Evolutionary conservation across 2,888 invertebrate species (phyloP), one percentile per base, ranked within the genome.

Genomic region (Isotomurus palustris): DNA sequence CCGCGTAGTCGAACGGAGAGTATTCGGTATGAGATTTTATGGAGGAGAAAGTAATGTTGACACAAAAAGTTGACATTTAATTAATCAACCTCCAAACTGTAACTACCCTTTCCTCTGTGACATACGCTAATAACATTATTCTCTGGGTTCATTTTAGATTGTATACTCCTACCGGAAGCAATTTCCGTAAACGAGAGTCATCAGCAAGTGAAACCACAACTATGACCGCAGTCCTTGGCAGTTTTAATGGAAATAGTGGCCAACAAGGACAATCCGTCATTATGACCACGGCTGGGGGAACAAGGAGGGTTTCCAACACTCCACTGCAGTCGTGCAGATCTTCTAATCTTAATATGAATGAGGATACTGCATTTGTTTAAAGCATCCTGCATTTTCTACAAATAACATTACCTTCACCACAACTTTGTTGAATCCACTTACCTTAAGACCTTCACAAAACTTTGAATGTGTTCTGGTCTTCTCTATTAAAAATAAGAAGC

Each of bases 121-220:
- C 8, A 32, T 32, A 14, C 14, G 8, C 32, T 14, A 10, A 32
- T 8, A 32, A 14, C 14, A 8, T 32, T 14, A n/a, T n/a, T n/a
- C n/a, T n/a, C n/a, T n/a, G n/a, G n/a, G n/a, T n/a, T n/a, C n/a
- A n/a, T 73, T 84, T 82, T 80, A 84, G 83, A 74, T 86, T 87
- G 72, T 58, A 58, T 43, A 58, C 58, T 2, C 53, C 56, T 29
- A 53, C 57, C 25, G 45, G 52, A 38, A 56, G 53, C 27, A 32
- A 40, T 35, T 83, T 82, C 73, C 79, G 81, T 70, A 88, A 88
- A 76, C 79, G 88, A 58, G 88, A 88, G 76, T 87, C 88, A 2
- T 85, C 86, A 62, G 83, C 86, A 17, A 86, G 87, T 54, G 88
- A 88, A 76, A 82, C 85, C 51, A 88, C 88, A 32, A 87, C 88